Evolutionary conservation across 2,113 vertebrate genomes (phyloP).

Genomic region (Oryctolagus cuniculus): mOryCun1.1 NC_091436.1:54142501-54143000

Average conservation of each 20-base stretch:
- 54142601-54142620: not conserved
- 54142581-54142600: not conserved
- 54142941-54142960: not conserved
- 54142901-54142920: conserved; percentile 70
- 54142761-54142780: not conserved
- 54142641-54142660: not conserved
- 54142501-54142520: not conserved
- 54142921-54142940: not conserved
- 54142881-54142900: conserved; percentile 73
- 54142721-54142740: conserved; percentile 23
- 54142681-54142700: not conserved
- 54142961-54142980: too few species aligned
- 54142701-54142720: conserved; percentile 69
- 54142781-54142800: conserved; percentile 80
- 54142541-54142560: not conserved
- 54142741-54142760: rapidly evolving
- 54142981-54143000: too few species aligned
- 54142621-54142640: not conserved
- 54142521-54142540: not conserved
- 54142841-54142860: conserved; percentile 77
- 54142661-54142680: not conserved
- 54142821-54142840: conserved; percentile 76
- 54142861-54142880: conserved; percentile 81
- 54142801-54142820: conserved; percentile 75
- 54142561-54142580: not conserved